Base-by-base conservation (phyloP, 2,113 vertebrate genomes). In the Rhynchomys soricoides region DNA sequence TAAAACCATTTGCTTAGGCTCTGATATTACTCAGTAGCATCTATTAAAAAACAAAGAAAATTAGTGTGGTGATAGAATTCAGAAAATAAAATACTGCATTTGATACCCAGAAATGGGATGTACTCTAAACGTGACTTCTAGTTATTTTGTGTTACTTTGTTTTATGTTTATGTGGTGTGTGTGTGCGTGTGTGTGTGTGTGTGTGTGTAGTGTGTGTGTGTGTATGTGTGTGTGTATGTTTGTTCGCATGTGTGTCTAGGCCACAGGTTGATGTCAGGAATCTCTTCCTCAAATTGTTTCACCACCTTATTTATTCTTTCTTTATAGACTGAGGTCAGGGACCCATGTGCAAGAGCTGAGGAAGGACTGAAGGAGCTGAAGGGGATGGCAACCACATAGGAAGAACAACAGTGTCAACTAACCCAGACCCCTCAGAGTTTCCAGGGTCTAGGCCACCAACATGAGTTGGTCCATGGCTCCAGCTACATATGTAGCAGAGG, bases 41-140 rank as follows among this genome's bases (percentile, higher is more conserved):
- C 43, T 85, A 94, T 1, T 70, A 50, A 90, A 95, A 95, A 17
- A 34, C 88, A 91, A 93, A 78, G 62, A 90, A 94, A 64, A 94
- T 77, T 57, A 50, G 81, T 75, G 57, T 10, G 5, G 50, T 88
- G 17, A 85, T 29, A 64, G 15, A 88, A 74, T 52, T 22, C 78
- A 13, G 19, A 83, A 71, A 88, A 95, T 95, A 90, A 93, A 91
- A 91, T 74, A 50, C 37, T 91, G 92, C 16, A 64, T 96, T 95
- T 88, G 12, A 97, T 59, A 94, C 5, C 5, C 5, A 59, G 57
- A 16, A 94, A 75, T 85, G 87, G 4, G 12, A 94, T 89, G 70
- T 92, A 86, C 3, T 95, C 90, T 90, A 91, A 97, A 97, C 82
- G 59, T 82, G 34, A 94, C 73, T 89, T 93, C 24, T 1, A 75